Conservation (phyloP, 2,113 vertebrate species). For the Eonycteris spelaea region DNA sequence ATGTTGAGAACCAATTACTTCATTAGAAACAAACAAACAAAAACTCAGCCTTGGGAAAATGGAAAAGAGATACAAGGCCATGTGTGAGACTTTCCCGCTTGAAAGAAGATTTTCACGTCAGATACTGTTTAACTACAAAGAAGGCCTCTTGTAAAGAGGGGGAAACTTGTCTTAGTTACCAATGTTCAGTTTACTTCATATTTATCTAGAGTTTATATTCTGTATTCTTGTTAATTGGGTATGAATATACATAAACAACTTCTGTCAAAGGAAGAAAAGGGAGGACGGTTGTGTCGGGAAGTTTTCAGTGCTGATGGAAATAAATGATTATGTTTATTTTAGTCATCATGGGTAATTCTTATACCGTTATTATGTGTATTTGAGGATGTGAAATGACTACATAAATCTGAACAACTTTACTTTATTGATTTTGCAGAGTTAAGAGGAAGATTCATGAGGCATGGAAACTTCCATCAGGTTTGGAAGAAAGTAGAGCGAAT, state of each 20-base stretch:
- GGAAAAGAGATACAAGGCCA: neutral
- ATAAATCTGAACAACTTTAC: conserved; percentile 55
- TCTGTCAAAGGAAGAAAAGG: neutral
- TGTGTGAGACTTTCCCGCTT: neutral
- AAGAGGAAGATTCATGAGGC: conserved; percentile 70
- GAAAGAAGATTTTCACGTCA: neutral
- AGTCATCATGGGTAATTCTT: neutral
- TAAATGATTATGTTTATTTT: neutral
- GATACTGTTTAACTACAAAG: neutral
- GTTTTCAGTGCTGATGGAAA: neutral
- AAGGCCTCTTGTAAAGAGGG: neutral
- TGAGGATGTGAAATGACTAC: neutral
- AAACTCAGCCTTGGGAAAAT: neutral
- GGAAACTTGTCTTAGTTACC: neutral
- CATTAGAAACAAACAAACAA: neutral
- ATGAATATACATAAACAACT: neutral
- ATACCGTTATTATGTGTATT: neutral
- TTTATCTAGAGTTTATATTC: neutral
- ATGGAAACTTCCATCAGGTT: conserved; percentile 65
- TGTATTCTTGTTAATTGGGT: neutral
- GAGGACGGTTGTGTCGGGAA: neutral
- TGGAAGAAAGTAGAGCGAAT: conserved; percentile 70
- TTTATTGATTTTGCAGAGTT: conserved; percentile 84
- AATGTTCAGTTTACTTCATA: neutral
- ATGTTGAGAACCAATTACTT: neutral